Base-by-base conservation (phyloP, 2,113 vertebrate genomes). In the Sinocyclocheilus anshuiensis region DNA sequence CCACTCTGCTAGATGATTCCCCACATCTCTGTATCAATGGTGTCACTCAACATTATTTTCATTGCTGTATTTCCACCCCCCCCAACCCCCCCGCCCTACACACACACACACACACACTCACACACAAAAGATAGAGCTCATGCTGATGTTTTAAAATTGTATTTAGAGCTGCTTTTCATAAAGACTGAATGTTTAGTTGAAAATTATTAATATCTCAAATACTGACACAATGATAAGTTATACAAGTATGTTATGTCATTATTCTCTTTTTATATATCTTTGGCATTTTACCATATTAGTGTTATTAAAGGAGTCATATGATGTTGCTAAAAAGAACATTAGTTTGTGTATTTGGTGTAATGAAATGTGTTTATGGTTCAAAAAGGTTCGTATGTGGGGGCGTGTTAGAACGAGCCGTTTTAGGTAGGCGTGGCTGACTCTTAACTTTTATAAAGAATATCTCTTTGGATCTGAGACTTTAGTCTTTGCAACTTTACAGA, bases 1-100 rank as follows among this genome's bases (percentile, higher is more conserved):
- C 10, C 22, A 72, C 59, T 45, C 69, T 86, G 83, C 83, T 72
- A 48, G 15, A 86, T 48, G 55, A 45, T 61, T 45, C 65, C 53
- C 9, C 48, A 48, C 79, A 76, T 77, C 42, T 67, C 45, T 74
- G 45, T 72, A 75, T 75, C 45, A 65, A 83, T 53, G 7, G 61
- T 83, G 84, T 63, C 82, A 76, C 77, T 83, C 80, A 77, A 65
- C 84, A 86, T 67, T 84, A 84, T 33, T 79, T 61, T 77, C 24
- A 18, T 80, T 39, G 33, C 77, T 88, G 24, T 55, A 81, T 72
- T 77, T 63, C 3, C 12, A 10, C 22, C 61, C 48, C 29, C 7
- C 26, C n/a, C 42, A 45, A 42, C 29, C 1, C 29, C 29, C 29
- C 2, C 29, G 29, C 29, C 0, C 29, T 29, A 45, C 29, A 29